Conservation (phyloP, 2,113 vertebrate species). For the Epinephelus fuscoguttatus region DNA sequence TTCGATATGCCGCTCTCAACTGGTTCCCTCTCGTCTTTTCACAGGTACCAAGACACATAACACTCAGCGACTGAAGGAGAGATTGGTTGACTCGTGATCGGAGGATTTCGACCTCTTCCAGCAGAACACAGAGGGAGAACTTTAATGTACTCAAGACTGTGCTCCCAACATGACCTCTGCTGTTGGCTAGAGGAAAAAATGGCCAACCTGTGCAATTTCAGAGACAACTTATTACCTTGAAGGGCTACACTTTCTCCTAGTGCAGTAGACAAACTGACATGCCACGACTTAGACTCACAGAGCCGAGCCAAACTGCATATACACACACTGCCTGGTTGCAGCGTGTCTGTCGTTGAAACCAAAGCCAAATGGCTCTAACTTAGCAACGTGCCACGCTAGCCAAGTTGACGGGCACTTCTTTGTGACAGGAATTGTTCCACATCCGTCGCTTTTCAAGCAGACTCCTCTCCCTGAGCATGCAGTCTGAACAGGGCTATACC, state of each 20-base stretch:
- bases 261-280: slow-evolving; percentile 46
- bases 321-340: slow-evolving; percentile 75
- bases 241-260: slow-evolving; percentile 70
- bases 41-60: slow-evolving; percentile 84
- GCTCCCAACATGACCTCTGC: slow-evolving; percentile 35
- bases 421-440: slow-evolving; percentile 38
- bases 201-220: slow-evolving; percentile 72
- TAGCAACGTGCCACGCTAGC: slow-evolving; percentile 51
- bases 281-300: slow-evolving; percentile 29
- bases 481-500: slow-evolving; percentile 70
- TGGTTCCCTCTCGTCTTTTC: not conserved
- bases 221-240: slow-evolving; percentile 63
- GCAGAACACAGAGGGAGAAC: slow-evolving; percentile 38
- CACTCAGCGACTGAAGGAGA: slow-evolving; percentile 55
- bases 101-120: slow-evolving; percentile 59
- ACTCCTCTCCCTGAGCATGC: slow-evolving; percentile 61
- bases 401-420: slow-evolving; percentile 31
- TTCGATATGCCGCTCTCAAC: not conserved
- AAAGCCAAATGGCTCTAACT: slow-evolving; percentile 69
- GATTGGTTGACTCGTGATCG: slow-evolving; percentile 61
- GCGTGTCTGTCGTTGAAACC: slow-evolving; percentile 62
- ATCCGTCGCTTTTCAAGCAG: slow-evolving; percentile 22
- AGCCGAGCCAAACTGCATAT: slow-evolving; percentile 65
- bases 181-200: slow-evolving; percentile 37
- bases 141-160: slow-evolving; percentile 27